Evolutionary conservation across 2,113 vertebrate species (phyloP).

Genomic region (Coregonus clupeaformis): DNA sequence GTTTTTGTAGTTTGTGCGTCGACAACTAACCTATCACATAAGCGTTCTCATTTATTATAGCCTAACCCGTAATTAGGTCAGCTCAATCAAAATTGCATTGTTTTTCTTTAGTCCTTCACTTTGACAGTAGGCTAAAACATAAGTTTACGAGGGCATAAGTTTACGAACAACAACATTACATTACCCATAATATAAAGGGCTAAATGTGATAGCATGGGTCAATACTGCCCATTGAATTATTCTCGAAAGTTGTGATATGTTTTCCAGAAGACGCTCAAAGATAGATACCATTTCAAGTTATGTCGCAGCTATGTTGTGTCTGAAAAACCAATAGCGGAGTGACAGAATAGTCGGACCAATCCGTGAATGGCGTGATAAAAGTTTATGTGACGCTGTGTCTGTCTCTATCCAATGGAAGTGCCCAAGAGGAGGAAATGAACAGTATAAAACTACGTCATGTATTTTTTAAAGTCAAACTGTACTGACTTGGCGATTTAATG

Average conservation of each 20-base stretch:
- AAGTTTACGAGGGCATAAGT: too few species aligned
- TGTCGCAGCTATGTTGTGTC: constrained; percentile 74
- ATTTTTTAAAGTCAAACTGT: constrained; percentile 37
- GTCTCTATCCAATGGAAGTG: constrained; percentile 60
- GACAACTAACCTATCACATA: too few species aligned
- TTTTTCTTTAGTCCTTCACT: too few species aligned
- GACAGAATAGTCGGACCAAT: constrained; percentile 65
- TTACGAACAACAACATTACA: too few species aligned
- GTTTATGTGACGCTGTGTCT: constrained; percentile 44
- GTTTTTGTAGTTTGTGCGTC: neutral
- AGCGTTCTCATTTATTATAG: too few species aligned
- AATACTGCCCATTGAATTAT: neutral
- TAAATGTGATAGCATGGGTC: too few species aligned
- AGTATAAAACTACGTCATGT: constrained; percentile 60
- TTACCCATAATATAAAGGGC: too few species aligned
- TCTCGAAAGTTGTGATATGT: constrained; percentile 15
- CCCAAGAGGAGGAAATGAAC: constrained; percentile 51
- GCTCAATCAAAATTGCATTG: too few species aligned
- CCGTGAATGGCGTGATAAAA: constrained; percentile 37
- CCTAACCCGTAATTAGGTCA: too few species aligned
- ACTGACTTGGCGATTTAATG: neutral
- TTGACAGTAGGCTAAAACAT: too few species aligned
- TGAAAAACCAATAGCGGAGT: constrained; percentile 62
- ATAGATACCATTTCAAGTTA: constrained; percentile 53
- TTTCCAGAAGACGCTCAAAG: constrained; percentile 26